Conservation (phyloP, 2,888 invertebrate species). For the Agrochola litura region DNA sequence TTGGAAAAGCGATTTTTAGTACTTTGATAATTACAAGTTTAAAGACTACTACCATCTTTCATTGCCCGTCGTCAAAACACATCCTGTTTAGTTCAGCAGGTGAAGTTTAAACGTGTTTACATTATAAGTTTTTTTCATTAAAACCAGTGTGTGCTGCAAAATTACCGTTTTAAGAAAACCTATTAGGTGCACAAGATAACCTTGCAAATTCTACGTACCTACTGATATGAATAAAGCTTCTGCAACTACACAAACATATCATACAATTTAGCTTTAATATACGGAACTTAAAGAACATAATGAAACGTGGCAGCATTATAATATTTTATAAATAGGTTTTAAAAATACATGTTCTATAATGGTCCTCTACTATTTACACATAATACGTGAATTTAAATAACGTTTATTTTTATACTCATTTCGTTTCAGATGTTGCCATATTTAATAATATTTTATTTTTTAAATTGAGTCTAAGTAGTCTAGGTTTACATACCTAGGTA, state of each 20-base stretch:
- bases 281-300: constrained; percentile 15
- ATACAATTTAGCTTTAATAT: constrained; percentile 38
- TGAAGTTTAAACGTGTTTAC: constrained; percentile 6
- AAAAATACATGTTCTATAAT: constrained; percentile 61
- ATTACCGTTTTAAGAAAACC: constrained; percentile 5
- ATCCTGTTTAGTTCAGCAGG: background rate
- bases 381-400: constrained; percentile 13
- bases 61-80: constrained; percentile 7
- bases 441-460: background rate
- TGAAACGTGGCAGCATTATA: constrained; percentile 19
- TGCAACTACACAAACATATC: constrained; percentile 45
- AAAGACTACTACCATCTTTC: background rate
- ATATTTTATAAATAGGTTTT: constrained; percentile 45
- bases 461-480: constrained; percentile 1
- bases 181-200: constrained; percentile 23
- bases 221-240: constrained; percentile 65
- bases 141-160: constrained; percentile 17
- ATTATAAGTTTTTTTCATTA: background rate
- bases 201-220: constrained; percentile 43
- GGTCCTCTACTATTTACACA: constrained; percentile 73
- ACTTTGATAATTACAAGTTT: background rate
- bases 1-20: background rate
- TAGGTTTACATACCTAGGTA: constrained; percentile 22
- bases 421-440: constrained; percentile 27
- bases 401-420: constrained; percentile 15